These are phyloP conservation scores for Brevipalpus yothersi DNA, from an alignment of 1,140 invertebrate genomes.

Conservation along the genomic window DNA sequence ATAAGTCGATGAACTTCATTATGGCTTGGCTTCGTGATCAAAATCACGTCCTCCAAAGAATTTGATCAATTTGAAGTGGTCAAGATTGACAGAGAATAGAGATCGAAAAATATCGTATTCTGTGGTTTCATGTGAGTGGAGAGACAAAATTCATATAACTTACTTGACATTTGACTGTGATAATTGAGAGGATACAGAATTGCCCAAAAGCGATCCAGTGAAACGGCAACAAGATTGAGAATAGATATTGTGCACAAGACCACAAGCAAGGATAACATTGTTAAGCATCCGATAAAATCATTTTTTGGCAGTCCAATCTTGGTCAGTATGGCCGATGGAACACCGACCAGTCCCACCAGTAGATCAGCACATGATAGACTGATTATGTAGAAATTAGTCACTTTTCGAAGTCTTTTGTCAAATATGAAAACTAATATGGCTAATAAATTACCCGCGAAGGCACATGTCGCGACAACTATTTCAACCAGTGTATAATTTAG, in stretches of 20 bases:
- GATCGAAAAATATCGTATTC: conserved; percentile 20
- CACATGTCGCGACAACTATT: conserved; percentile 47
- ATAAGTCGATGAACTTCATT: too few species aligned
- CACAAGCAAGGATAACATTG: conserved; percentile 59
- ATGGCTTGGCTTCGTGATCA: too few species aligned
- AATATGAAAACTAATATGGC: conserved; percentile 55
- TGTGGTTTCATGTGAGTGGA: conserved; percentile 20
- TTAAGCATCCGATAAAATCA: conserved; percentile 44
- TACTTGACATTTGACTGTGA: conserved; percentile 53
- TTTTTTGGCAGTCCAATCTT: conserved; percentile 44
- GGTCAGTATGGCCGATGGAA: conserved; percentile 59
- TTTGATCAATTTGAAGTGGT: too few species aligned
- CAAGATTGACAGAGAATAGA: too few species aligned
- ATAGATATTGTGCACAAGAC: conserved; percentile 75
- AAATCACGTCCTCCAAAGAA: too few species aligned
- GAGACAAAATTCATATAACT: conserved; percentile 15
- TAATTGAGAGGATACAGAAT: conserved; percentile 71
- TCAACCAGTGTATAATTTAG: conserved; percentile 41
- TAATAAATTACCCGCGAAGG: conserved; percentile 53
- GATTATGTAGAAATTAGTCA: conserved; percentile 75
- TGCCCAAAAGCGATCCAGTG: conserved; percentile 72
- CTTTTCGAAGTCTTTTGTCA: conserved; percentile 42
- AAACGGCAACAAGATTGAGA: conserved; percentile 66
- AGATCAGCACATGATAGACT: conserved; percentile 62
- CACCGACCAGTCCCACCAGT: conserved; percentile 33